Evolutionary conservation across 2,797 vertebrate genomes (phyloP).

Genomic region (Rachycentron canadum): DNA sequence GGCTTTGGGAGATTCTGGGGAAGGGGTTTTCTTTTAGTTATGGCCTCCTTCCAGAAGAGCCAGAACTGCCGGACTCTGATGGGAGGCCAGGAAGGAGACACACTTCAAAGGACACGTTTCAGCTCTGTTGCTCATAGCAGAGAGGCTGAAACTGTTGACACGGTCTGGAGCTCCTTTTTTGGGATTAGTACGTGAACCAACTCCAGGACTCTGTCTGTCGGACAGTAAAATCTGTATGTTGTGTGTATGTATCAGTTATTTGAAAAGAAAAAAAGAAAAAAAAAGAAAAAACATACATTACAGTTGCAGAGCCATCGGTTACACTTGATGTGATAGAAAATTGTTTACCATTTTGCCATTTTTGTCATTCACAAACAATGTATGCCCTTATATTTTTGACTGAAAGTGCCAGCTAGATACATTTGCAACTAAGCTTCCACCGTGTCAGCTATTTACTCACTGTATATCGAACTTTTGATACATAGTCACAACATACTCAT

Average conservation of each 20-base stretch:
- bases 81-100: conserved; percentile 52
- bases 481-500: conserved; percentile 76
- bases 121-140: conserved; percentile 57
- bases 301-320: conserved; percentile 67
- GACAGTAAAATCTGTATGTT: conserved; percentile 76
- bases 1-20: conserved; percentile 58
- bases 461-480: conserved; percentile 76
- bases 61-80: conserved; percentile 64
- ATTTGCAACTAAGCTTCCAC: conserved; percentile 68
- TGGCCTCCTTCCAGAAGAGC: conserved; percentile 63
- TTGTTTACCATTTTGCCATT: conserved; percentile 66
- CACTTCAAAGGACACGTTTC: conserved; percentile 67
- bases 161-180: conserved; percentile 58
- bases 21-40: conserved; percentile 53
- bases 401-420: conserved; percentile 76
- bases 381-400: conserved; percentile 75
- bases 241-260: conserved; percentile 79
- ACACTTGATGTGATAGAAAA: conserved; percentile 73
- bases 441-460: conserved; percentile 73
- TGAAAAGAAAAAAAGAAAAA: conserved; percentile 47
- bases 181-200: conserved; percentile 59
- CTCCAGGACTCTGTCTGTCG: conserved; percentile 65
- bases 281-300: conserved; percentile 32
- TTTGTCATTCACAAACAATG: conserved; percentile 69
- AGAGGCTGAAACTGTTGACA: conserved; percentile 64